These are phyloP conservation scores for Tetragnatha montana DNA, from an alignment of 2,888 invertebrate species.

Conservation along the genomic window DNA sequence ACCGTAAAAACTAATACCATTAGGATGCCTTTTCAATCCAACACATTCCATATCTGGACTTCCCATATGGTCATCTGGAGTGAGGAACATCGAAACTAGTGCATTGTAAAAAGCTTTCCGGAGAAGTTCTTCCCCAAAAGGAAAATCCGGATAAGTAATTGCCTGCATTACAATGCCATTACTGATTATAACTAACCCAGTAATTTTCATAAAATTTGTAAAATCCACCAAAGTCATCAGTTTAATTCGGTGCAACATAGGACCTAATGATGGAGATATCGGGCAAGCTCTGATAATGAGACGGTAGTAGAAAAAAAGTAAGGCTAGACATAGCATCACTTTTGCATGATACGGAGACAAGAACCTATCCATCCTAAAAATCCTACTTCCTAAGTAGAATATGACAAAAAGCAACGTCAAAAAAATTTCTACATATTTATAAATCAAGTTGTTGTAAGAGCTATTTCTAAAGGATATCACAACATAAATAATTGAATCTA, in stretches of 20 bases:
- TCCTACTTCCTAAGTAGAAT: slow-evolving; percentile 74
- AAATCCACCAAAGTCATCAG: slow-evolving; percentile 75
- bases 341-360: slow-evolving; percentile 74
- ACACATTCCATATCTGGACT: slow-evolving; percentile 33
- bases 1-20: slow-evolving; percentile 35
- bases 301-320: slow-evolving; percentile 78
- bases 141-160: slow-evolving; percentile 77
- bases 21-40: slow-evolving; percentile 7
- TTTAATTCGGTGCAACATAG: slow-evolving; percentile 77
- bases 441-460: slow-evolving; percentile 72
- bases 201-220: slow-evolving; percentile 75
- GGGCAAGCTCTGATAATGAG: slow-evolving; percentile 77
- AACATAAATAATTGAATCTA: slow-evolving; percentile 53
- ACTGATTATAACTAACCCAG: slow-evolving; percentile 75
- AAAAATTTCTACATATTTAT: slow-evolving; percentile 73
- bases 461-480: slow-evolving; percentile 24
- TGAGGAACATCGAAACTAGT: slow-evolving; percentile 77
- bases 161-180: slow-evolving; percentile 76
- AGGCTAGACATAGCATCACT: slow-evolving; percentile 75
- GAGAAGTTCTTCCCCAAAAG: slow-evolving; percentile 74
- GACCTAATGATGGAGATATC: slow-evolving; percentile 77
- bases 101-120: slow-evolving; percentile 76
- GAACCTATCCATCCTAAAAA: slow-evolving; percentile 72
- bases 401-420: slow-evolving; percentile 73
- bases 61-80: slow-evolving; percentile 74